phyloP scores from a whole-genome alignment of 2,797 vertebrate genomes.

The Tapirus indicus region DNA sequence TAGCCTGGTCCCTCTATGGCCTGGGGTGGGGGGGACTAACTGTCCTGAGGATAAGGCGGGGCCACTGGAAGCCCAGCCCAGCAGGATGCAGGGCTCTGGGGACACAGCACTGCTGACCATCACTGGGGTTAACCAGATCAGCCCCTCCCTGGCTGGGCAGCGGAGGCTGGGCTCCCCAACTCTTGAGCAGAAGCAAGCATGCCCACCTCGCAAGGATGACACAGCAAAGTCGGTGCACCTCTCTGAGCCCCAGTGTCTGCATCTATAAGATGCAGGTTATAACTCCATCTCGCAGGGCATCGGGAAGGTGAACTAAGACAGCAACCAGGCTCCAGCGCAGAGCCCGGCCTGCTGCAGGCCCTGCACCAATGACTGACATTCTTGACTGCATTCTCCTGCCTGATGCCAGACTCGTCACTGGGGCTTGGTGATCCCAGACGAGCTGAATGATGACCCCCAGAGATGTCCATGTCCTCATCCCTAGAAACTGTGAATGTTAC shows the following conservation, averaged over 20 bases:
- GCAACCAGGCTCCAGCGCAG: not conserved
- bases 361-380: accelerated
- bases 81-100: not conserved
- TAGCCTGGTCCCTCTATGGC: accelerated
- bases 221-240: accelerated
- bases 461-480: not conserved
- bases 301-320: accelerated
- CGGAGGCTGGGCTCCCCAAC: too few species aligned
- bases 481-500: not conserved
- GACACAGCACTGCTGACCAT: too few species aligned
- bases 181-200: not conserved
- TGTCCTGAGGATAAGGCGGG: not conserved
- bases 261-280: not conserved
- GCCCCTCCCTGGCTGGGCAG: not conserved
- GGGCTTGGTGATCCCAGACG: not conserved
- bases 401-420: not conserved
- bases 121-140: not conserved
- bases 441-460: not conserved
- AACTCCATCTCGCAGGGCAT: not conserved
- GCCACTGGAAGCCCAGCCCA: accelerated
- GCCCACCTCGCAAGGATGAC: accelerated
- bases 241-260: not conserved
- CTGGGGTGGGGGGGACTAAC: not conserved
- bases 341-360: not conserved
- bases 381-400: not conserved